Evolutionary conservation across 2,888 invertebrate species (phyloP), one percentile per base, ranked within the genome.

Genomic region (Campoplex nolae): DNA sequence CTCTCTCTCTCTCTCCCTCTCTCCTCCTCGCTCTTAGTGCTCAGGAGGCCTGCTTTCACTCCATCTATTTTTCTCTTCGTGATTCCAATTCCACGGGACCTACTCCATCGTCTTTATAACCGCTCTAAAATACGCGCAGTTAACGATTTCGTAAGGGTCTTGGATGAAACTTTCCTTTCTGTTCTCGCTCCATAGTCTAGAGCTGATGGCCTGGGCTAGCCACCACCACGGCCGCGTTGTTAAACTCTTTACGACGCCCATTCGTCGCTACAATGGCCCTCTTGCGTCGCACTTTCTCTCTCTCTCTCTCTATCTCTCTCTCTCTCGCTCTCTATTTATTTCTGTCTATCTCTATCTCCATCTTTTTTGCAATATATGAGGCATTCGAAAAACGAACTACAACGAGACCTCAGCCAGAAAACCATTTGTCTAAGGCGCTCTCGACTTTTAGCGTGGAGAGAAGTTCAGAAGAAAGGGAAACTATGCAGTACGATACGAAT

Each of bases 181-280:
- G 85, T 86, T 88, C 85, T 82, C 82, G 83, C 81, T 65, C 75
- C 75, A 70, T 56, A 74, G 80, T 76, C 65, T 78, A 77, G 81
- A 87, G 74, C 81, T 75, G 75, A 74, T 76, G 75, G 80, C 74
- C 67, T 79, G 85, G 84, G 78, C 82, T 79, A 75, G 54, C 87
- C 67, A 77, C 76, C 75, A 75, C 56, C 48, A 77, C 73, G 76
- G 74, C 89, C 89, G 88, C 91, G 92, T 92, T 92, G 92, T 93
- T 93, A 93, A 93, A 93, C 91, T 92, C 92, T 93, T 93, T 93
- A 93, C 93, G 93, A 93, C 91, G 91, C 88, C 91, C 92, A 93
- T 93, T 93, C 93, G 92, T 92, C 92, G 90, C 89, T 91, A 88
- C 89, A 90, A 88, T 89, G 89, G 88, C 87, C 84, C 86, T 84